phyloP scores from a whole-genome alignment of 2,797 vertebrate species.

The Scomberomorus guttatus region DNA sequence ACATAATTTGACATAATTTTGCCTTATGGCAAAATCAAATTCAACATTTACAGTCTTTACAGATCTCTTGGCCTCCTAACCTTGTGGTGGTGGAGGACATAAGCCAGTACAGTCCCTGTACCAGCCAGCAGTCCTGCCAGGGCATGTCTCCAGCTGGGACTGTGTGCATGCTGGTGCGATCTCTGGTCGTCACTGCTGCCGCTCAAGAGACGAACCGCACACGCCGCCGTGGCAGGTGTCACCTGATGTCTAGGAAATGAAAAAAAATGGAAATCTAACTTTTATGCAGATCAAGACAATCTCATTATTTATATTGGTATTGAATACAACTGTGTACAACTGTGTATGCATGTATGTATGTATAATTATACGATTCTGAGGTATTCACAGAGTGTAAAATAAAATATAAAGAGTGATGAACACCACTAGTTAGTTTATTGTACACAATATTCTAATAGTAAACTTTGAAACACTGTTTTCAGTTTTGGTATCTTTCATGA shows the following conservation, averaged over 20 bases:
- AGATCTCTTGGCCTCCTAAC: conserved; percentile 58
- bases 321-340: background rate
- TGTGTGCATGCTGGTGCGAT: conserved; percentile 32
- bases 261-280: background rate
- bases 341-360: background rate
- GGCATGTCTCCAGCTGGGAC: conserved; percentile 73
- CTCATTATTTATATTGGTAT: background rate
- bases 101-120: conserved; percentile 80
- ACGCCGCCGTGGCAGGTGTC: conserved; percentile 48
- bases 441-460: background rate
- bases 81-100: conserved; percentile 78
- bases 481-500: background rate
- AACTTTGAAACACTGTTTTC: background rate
- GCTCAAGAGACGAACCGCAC: conserved; percentile 64
- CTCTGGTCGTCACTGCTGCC: conserved; percentile 60
- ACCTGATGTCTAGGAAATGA: conserved; percentile 59
- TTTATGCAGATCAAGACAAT: background rate
- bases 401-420: background rate
- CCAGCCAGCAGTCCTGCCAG: conserved; percentile 83
- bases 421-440: background rate
- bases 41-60: background rate
- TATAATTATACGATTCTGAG: background rate
- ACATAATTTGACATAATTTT: conserved; percentile 4
- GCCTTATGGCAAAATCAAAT: background rate
- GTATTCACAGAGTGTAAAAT: background rate